Percentiles rank a stretch among this genome's conserved stretches.
Conservation (phyloP, 2,113 vertebrate species). For the Quiscalus mexicanus region DNA sequence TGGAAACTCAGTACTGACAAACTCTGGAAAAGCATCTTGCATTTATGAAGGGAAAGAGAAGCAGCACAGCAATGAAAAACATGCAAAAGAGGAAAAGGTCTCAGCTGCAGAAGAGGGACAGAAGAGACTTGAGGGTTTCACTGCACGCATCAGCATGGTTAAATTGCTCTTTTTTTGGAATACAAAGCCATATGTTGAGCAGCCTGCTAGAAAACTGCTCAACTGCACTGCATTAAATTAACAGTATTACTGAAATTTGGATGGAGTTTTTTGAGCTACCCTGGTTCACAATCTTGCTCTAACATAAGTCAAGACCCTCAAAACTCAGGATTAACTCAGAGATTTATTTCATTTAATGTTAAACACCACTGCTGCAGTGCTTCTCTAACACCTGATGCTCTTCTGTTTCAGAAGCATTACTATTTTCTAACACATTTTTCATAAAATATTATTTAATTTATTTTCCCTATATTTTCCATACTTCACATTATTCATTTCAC, state of each 20-base stretch:
- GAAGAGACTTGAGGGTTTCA: background rate
- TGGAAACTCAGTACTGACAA: background rate
- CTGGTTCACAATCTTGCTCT: background rate
- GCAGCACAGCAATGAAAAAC: background rate
- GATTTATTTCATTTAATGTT: background rate
- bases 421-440: background rate
- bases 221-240: background rate
- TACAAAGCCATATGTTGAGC: background rate
- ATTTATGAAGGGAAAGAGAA: background rate
- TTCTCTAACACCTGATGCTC: background rate
- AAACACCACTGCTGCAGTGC: fast-evolving
- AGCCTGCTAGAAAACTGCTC: background rate
- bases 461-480: background rate
- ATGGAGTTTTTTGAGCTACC: background rate
- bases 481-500: background rate
- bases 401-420: background rate
- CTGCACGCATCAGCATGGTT: background rate
- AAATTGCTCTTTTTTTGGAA: background rate
- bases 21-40: background rate
- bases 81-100: background rate
- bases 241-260: background rate
- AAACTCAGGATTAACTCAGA: background rate
- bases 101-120: background rate
- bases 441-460: background rate
- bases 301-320: background rate